A percentile compares a stretch with the other conserved stretches of the same genome.
phyloP scores from a whole-genome alignment of 2,888 invertebrate species.

The Brenthis hecate region DNA sequence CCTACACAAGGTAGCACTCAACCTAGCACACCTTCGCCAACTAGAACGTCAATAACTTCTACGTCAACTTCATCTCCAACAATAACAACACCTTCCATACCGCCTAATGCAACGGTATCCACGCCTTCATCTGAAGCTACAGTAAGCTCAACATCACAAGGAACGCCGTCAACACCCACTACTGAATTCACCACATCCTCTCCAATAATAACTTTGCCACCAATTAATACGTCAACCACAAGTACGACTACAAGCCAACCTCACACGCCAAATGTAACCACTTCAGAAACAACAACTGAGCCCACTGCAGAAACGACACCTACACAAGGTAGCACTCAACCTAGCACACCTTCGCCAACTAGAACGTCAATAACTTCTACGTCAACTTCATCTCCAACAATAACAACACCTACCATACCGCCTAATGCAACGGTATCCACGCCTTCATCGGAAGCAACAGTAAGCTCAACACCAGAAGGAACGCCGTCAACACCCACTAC shows the following conservation, averaged over 20 bases:
- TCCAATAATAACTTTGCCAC: constrained; percentile 2
- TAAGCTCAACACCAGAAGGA: neutral
- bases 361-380: no score
- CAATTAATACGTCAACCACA: constrained; percentile 13
- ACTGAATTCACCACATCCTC: constrained; percentile 4
- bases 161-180: neutral
- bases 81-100: neutral
- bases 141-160: neutral
- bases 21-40: neutral
- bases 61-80: neutral
- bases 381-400: no score
- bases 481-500: neutral
- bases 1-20: constrained; percentile 3
- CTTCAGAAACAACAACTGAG: neutral
- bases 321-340: constrained; percentile 1
- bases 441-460: no score
- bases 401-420: no score
- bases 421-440: neutral
- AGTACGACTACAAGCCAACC: neutral
- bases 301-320: constrained; percentile 1
- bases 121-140: no score
- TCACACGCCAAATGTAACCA: neutral
- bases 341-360: neutral
- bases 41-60: neutral
- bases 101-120: neutral